Conservation (phyloP, 2,797 vertebrate species). For the Sphenodon punctatus region DNA sequence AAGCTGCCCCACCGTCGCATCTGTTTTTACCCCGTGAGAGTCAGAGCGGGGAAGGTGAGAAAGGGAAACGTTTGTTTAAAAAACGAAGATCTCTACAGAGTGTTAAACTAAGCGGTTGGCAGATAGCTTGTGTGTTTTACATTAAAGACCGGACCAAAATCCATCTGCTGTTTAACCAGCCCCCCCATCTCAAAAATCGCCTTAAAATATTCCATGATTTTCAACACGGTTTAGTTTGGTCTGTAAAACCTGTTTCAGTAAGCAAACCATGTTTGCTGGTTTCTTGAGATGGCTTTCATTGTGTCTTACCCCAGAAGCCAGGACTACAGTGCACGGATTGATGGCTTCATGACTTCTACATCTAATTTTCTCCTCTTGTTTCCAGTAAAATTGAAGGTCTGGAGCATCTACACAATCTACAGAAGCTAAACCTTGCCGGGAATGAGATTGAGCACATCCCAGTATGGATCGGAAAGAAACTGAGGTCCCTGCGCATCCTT, state of each 20-base stretch:
- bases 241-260: not conserved
- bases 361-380: conserved; percentile 16
- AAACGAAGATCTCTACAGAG: not conserved
- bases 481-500: conserved; percentile 78
- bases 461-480: conserved; percentile 81
- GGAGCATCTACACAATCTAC: conserved; percentile 82
- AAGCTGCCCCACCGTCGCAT: too few relatives aligned
- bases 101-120: not conserved
- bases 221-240: not conserved
- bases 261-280: not conserved
- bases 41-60: too few relatives aligned
- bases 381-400: conserved; percentile 87
- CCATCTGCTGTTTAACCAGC: not conserved
- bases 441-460: conserved; percentile 86
- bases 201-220: not conserved
- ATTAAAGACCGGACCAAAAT: not conserved
- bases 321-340: not conserved
- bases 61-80: not conserved
- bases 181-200: not conserved
- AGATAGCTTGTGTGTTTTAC: not conserved
- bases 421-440: conserved; percentile 82
- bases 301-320: not conserved
- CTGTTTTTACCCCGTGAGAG: too few relatives aligned
- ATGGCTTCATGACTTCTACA: not conserved
- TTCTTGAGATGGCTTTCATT: not conserved